Evolutionary conservation across 2,113 vertebrate genomes (phyloP).

Genomic region (Rhinopomastus cyanomelas): DNA sequence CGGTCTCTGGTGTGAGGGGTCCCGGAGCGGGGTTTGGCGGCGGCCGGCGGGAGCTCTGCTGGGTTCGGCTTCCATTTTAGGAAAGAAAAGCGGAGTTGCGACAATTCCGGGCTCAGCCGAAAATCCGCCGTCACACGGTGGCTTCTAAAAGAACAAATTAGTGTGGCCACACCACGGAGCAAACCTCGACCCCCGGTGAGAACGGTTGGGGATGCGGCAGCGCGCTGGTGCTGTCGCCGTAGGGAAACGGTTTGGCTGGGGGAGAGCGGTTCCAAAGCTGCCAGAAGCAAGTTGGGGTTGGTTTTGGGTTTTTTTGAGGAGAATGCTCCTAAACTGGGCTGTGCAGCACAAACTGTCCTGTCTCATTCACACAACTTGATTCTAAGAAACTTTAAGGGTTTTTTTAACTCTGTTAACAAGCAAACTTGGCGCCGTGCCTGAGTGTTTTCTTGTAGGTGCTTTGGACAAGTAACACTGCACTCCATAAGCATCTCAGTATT

Average conservation of each 20-base stretch:
- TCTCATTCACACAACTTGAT: not conserved
- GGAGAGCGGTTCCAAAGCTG: not conserved
- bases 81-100: not conserved
- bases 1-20: no score
- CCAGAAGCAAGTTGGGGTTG: not conserved
- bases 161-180: not conserved
- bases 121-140: not conserved
- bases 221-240: not conserved
- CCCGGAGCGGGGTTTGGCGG: not conserved
- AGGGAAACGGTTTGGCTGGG: not conserved
- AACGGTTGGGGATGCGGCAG: not conserved
- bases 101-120: not conserved
- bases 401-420: not conserved
- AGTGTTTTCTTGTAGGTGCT: not conserved
- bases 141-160: not conserved
- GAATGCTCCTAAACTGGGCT: not conserved
- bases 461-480: not conserved
- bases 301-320: not conserved
- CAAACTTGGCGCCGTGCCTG: not conserved
- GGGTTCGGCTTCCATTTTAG: constrained; percentile 55
- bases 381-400: not conserved
- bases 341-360: not conserved
- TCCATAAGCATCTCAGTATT: no score
- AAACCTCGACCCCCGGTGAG: not conserved
- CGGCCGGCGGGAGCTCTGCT: not conserved